Evolutionary conservation across 2,888 invertebrate genomes (phyloP).

Genomic region (Acanthosepion pharaonis): DNA sequence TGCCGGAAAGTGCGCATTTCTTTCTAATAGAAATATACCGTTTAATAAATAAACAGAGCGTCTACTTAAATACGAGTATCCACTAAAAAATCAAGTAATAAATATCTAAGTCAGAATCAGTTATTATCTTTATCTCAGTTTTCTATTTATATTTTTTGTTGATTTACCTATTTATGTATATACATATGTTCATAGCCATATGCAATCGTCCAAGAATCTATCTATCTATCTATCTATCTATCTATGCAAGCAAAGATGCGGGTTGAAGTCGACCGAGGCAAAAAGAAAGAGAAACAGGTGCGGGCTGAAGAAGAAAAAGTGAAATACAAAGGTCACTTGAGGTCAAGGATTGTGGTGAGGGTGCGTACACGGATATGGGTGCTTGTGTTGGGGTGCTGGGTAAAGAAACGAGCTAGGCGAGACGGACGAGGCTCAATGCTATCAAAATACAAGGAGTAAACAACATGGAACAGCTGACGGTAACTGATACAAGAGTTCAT

Average conservation of each 20-base stretch:
- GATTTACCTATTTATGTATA: too few relatives aligned
- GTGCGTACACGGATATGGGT: not conserved
- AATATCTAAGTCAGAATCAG: too few relatives aligned
- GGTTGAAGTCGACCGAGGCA: not conserved
- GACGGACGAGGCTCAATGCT: not conserved
- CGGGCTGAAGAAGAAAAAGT: not conserved
- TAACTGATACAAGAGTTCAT: not conserved
- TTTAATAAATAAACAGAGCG: too few relatives aligned
- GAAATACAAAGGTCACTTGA: not conserved
- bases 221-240: not conserved
- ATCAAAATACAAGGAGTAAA: not conserved
- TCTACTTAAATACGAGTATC: too few relatives aligned
- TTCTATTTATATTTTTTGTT: too few relatives aligned
- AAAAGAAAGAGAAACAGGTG: not conserved
- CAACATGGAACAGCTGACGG: not conserved
- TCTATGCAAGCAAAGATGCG: not conserved
- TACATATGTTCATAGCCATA: too few relatives aligned
- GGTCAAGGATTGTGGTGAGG: not conserved
- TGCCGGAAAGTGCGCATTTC: too few relatives aligned
- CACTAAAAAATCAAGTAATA: too few relatives aligned
- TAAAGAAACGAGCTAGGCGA: too few relatives aligned
- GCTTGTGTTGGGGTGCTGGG: not conserved
- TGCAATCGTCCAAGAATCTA: too few relatives aligned
- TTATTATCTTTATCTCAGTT: too few relatives aligned
- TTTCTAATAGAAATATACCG: too few relatives aligned